A percentile compares a stretch with the other conserved stretches of the same genome.
Conservation (phyloP, 2,888 invertebrate species). For the Sinelater perroti region DNA sequence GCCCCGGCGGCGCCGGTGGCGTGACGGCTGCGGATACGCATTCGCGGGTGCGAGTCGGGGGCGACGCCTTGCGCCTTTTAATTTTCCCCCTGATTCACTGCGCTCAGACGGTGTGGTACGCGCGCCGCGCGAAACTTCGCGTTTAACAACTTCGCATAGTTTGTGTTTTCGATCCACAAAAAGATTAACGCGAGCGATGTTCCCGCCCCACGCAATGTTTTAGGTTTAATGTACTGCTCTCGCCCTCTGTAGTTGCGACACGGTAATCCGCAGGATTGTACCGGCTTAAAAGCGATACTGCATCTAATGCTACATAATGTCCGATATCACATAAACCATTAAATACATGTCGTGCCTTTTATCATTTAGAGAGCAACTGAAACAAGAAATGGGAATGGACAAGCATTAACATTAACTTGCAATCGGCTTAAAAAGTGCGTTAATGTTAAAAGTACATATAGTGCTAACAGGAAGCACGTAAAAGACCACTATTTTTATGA, state of each 20-base stretch:
- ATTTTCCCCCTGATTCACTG: constrained; percentile 21
- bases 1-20: constrained; percentile 28
- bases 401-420: too few relatives aligned
- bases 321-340: too few relatives aligned
- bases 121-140: constrained; percentile 7
- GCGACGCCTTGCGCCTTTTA: constrained; percentile 24
- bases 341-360: too few relatives aligned
- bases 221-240: constrained; percentile 2
- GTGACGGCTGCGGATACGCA: constrained; percentile 24
- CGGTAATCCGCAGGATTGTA: too few relatives aligned
- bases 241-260: constrained; percentile 3
- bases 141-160: constrained; percentile 12
- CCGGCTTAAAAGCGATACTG: too few relatives aligned
- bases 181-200: constrained; percentile 17
- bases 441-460: too few relatives aligned
- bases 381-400: too few relatives aligned
- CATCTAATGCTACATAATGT: too few relatives aligned
- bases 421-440: too few relatives aligned
- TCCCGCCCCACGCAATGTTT: neutral
- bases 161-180: constrained; percentile 14
- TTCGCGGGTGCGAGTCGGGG: constrained; percentile 18
- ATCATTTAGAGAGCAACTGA: too few relatives aligned
- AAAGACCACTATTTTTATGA: too few relatives aligned
- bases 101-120: constrained; percentile 2
- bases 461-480: too few relatives aligned